Conservation (phyloP, 2,797 vertebrate species). For the Avahi laniger region DNA sequence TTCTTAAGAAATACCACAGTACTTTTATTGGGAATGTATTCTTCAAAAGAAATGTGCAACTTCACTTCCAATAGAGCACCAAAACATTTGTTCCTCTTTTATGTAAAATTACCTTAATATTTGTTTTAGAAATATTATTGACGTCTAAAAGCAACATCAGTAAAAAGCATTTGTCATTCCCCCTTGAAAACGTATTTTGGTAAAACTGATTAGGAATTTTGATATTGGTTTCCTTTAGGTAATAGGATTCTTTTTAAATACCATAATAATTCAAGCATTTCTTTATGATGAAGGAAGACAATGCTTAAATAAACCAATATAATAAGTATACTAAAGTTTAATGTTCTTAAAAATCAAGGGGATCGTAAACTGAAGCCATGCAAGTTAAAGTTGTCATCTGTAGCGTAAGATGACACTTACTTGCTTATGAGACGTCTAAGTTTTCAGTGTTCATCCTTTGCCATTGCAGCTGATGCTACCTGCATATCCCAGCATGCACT, state of each 20-base stretch:
- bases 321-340: neutral
- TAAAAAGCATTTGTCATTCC: neutral
- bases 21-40: neutral
- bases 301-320: neutral
- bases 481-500: neutral
- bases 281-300: neutral
- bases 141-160: neutral
- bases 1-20: neutral
- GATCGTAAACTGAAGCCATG: neutral
- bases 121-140: neutral
- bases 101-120: neutral
- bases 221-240: neutral
- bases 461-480: neutral
- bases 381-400: neutral
- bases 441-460: neutral
- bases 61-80: neutral
- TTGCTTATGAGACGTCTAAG: neutral
- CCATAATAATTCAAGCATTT: neutral
- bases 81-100: neutral
- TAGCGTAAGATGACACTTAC: neutral
- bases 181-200: neutral
- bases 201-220: conserved; percentile 16
- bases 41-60: neutral
- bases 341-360: neutral
- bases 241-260: neutral